Conservation (phyloP, 2,113 vertebrate genomes). For the Sterrhoptilus dennistouni region DNA sequence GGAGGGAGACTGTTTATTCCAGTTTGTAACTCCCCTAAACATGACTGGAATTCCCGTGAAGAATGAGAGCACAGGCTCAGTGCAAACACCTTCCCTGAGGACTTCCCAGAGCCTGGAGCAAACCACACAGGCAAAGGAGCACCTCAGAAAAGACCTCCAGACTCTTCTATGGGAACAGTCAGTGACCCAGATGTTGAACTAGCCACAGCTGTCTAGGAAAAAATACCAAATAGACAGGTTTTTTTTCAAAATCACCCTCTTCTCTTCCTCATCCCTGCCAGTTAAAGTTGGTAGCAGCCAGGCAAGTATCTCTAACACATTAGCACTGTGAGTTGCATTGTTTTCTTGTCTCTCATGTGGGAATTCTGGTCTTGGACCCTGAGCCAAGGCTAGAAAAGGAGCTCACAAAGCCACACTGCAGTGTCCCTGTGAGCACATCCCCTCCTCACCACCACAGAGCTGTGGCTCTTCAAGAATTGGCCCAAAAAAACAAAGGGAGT, state of each 20-base stretch:
- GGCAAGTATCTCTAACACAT: conserved; percentile 18
- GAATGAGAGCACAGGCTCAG: neutral
- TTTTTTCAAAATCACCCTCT: neutral
- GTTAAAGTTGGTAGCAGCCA: neutral
- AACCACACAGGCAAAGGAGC: neutral
- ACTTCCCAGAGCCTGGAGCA: neutral
- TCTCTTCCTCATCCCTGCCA: neutral
- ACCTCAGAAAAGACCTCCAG: neutral
- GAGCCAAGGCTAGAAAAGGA: conserved; percentile 15
- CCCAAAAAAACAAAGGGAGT: neutral
- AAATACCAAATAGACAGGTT: neutral
- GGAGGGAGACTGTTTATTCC: neutral
- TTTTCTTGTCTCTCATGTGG: conserved; percentile 1
- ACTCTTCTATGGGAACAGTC: neutral
- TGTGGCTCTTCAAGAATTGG: neutral
- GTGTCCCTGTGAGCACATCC: neutral
- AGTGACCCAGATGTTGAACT: neutral
- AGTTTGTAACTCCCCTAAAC: neutral
- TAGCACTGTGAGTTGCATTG: conserved; percentile 33
- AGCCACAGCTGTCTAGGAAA: neutral
- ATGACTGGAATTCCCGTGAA: conserved; percentile 1
- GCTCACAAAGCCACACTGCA: neutral
- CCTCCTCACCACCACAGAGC: neutral
- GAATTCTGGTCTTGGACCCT: conserved; percentile 22
- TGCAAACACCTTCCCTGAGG: neutral